Base-by-base conservation (phyloP, 2,888 invertebrate genomes). In the Orthosia cruda region DNA sequence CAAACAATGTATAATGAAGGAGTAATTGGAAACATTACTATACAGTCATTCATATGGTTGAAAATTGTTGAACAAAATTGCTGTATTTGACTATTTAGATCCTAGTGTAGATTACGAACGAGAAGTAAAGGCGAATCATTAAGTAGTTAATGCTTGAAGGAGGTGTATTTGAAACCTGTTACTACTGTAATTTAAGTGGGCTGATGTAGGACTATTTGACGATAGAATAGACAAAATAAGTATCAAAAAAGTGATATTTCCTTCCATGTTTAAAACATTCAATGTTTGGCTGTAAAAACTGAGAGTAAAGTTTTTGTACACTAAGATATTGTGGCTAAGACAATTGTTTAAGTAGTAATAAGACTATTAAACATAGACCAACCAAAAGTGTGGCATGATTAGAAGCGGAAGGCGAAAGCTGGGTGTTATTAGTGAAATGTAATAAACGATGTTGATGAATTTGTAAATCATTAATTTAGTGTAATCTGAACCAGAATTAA, bases 1-100 rank as follows among this genome's bases (percentile, higher is more conserved):
- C 54, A 55, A 68, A 63, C 55, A 61, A 57, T 64, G n/a, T 55
- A 77, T 20, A 64, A 61, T 23, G 57, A 26, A 61, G 15, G 12
- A 57, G 55, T 68, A 54, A 72, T 77, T 77, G 20, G 45, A 77
- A 77, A 71, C 68, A 82, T 76, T 57, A 23, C 18, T 49, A 58
- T 50, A 23, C 11, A 50, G 7, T 23, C 12, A 11, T 45, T 59
- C 16, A 40, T 20, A 45, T 49, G 50, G 4, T 75, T 58, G 54
- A 59, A 71, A 82, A 82, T 61, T 52, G 26, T 23, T 18, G 20
- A 26, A 64, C 52, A 23, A 80, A 80, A 68, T 80, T 74, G 50
- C 32, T 64, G 50, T 62, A 45, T 80, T 76, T 67, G 63, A 54
- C 20, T 65, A 49, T 58, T 26, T 63, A 61, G 59, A 77, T 77